Evolutionary conservation across 35 echinoderm and acorn worm genomes (phyloP), one percentile per base, ranked within the genome.

Genomic region (Holothuria glaberrima): DNA sequence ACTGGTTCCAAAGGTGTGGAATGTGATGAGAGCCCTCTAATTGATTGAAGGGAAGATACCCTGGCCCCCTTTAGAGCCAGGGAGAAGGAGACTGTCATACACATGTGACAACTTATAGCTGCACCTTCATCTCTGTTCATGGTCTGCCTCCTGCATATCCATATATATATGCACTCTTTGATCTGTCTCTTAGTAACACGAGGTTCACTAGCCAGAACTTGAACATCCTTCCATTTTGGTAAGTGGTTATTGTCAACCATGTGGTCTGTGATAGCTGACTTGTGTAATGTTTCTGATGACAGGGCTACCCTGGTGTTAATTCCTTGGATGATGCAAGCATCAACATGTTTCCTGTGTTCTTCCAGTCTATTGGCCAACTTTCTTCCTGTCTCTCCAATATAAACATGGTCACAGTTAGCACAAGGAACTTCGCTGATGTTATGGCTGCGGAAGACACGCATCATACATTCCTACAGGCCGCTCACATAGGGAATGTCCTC

Each of bases 261-360:
- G n/a, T n/a, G n/a, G n/a, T n/a, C n/a, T n/a, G n/a, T n/a, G n/a
- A n/a, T n/a, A n/a, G n/a, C n/a, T n/a, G n/a, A n/a, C n/a, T n/a
- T n/a, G 58, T 59, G 58, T 59, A 59, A 59, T 59, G 58, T 59
- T 59, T 21, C 58, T 59, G 58, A 59, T 59, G 58, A 59, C 58
- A 12, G 58, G 58, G 58, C 58, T 59, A 21, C 58, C 58, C 58
- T 59, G 58, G 58, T 59, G 58, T 21, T 13, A 59, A 59, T 59
- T 59, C 58, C 58, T 59, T 12, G 58, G 58, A 21, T 59, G 58
- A 12, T 59, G 58, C 12, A 59, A 59, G 58, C 58, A 59, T 59
- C 58, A 59, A 59, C 58, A 59, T 59, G 12, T 59, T 59, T 59
- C 58, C 58, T 59, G 58, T 59, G 58, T 59, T 59, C 58, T 59